Base-by-base conservation (phyloP, 2,888 invertebrate species). In the Calliphora vomitoria region DNA sequence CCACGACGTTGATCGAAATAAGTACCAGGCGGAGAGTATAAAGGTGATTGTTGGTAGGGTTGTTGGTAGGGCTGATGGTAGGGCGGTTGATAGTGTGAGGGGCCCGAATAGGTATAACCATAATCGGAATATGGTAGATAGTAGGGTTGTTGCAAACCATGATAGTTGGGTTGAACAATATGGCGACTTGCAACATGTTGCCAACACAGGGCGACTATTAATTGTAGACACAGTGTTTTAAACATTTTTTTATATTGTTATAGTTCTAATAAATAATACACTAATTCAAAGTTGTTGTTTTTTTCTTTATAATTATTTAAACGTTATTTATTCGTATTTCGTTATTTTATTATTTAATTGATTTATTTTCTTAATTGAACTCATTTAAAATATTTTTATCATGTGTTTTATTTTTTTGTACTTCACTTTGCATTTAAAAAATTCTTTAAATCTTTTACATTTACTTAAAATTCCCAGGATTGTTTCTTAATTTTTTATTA, bases 1-100 rank as follows among this genome's bases (percentile, higher is more conserved):
- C 92, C 91, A 20, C 90, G 90, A 8, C 90, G 89, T 38, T 89
- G 89, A 88, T 94, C 93, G 41, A 90, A 94, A 85, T 92, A 93
- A 68, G 92, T 90, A 69, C 92, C 88, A 66, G 87, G 76, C 15
- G 87, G 88, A 10, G 82, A 55, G 64, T 79, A 86, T 3, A 58
- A 66, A 3, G 78, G 47, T 4, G 85, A 58, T 13, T 44, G 44
- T 1, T 10, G 53, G 25, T 76, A 60, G 3, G 74, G 82, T 0
- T 75, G 72, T 10, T 79, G 86, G 47, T 86, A 79, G 11, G 62
- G 35, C 25, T 6, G 20, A 0, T 69, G 76, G 31, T 80, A 50
- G n/a, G 50, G 25, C 2, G 50, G 11, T 4, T 13, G 66, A 69
- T 62, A 41, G 10, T 35, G 55, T 20, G 18, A 1, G 13, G 31